Evolutionary conservation across 2,888 invertebrate species (phyloP).

Genomic region (Encarsia formosa): DNA sequence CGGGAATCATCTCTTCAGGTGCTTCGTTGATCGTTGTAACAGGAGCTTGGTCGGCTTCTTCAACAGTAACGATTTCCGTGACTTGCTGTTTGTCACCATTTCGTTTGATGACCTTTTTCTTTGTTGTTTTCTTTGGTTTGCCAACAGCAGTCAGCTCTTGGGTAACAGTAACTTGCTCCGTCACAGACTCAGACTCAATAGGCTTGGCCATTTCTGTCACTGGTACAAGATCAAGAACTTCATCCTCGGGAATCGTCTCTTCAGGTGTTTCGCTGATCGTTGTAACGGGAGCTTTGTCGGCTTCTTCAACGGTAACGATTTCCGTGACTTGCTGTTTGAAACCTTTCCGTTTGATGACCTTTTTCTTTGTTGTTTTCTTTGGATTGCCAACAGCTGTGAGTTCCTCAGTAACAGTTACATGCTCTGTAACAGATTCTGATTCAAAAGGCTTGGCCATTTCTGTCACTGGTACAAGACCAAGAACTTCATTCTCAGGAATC

Average conservation of each 20-base stretch:
- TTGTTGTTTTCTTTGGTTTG: conserved; percentile 32
- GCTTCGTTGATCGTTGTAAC: too few relatives aligned
- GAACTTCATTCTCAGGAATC: too few relatives aligned
- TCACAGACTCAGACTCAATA: conserved; percentile 30
- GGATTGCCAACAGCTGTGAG: conserved; percentile 35
- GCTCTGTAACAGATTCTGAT: conserved; percentile 34
- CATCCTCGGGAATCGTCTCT: too few relatives aligned
- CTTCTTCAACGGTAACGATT: conserved; percentile 48
- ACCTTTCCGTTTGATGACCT: conserved; percentile 47
- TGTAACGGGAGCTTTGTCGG: too few relatives aligned
- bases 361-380: conserved; percentile 34
- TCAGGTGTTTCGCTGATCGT: too few relatives aligned
- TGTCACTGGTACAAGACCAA: too few relatives aligned
- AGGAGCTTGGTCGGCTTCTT: conserved; percentile 44
- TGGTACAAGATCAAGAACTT: neutral
- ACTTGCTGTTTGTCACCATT: conserved; percentile 49
- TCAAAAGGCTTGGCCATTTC: neutral
- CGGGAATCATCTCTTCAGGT: too few relatives aligned
- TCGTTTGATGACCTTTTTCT: conserved; percentile 45
- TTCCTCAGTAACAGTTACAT: conserved; percentile 29
- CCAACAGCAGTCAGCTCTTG: conserved; percentile 32
- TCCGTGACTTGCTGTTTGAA: conserved; percentile 50
- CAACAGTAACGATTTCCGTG: conserved; percentile 48
- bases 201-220: neutral
- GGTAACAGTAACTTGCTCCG: conserved; percentile 30